Evolutionary conservation across 2,113 vertebrate species (phyloP).

Genomic region (Octodon degus): DNA sequence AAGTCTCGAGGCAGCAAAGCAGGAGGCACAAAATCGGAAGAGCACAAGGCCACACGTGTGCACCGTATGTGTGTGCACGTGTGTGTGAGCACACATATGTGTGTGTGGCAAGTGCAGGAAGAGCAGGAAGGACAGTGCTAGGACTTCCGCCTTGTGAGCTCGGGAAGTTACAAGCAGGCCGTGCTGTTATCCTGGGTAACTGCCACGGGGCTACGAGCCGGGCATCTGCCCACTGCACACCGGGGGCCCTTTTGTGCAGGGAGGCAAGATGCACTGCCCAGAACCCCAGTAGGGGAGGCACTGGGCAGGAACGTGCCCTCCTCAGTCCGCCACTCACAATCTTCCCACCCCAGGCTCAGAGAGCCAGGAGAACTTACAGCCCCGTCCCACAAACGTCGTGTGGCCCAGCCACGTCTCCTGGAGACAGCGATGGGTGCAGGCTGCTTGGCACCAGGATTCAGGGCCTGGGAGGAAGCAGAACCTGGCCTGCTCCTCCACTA

Average conservation of each 20-base stretch:
- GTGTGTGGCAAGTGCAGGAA: neutral
- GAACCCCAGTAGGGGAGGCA: neutral
- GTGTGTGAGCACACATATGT: neutral
- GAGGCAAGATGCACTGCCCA: neutral
- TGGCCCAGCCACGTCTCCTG: slow-evolving; percentile 46
- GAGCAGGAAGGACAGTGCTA: neutral
- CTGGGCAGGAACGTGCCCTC: neutral
- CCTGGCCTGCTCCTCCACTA: slow-evolving; percentile 87
- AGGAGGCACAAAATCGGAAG: neutral
- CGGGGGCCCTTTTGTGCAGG: rapidly evolving
- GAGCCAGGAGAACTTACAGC: rapidly evolving
- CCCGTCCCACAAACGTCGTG: neutral
- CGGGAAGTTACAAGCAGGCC: neutral
- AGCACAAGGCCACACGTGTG: no score
- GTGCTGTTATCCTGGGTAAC: rapidly evolving
- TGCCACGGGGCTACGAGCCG: rapidly evolving
- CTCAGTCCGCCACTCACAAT: rapidly evolving
- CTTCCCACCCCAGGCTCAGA: rapidly evolving
- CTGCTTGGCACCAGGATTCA: slow-evolving; percentile 87
- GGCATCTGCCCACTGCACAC: neutral
- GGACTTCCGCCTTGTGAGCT: neutral
- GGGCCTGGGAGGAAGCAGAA: slow-evolving; percentile 87
- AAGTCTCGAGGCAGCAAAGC: neutral
- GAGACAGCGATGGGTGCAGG: slow-evolving; percentile 57
- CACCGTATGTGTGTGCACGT: neutral